Percentiles rank a stretch among this genome's conserved stretches.
phyloP scores from a whole-genome alignment of 2,888 invertebrate genomes.

The Chloroclystis v-ata region DNA sequence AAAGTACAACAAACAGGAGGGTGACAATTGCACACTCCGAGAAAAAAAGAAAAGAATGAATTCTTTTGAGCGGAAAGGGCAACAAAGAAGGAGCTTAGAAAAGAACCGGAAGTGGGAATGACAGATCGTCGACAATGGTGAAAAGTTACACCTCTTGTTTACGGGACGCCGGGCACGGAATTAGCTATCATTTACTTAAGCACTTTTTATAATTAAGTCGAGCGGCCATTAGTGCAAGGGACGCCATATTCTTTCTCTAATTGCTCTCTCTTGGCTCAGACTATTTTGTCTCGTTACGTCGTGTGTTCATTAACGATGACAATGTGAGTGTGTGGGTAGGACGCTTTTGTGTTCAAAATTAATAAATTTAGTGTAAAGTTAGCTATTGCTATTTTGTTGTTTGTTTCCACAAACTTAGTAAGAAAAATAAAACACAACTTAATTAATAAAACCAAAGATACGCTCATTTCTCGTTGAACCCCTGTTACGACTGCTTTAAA shows the following conservation, averaged over 20 bases:
- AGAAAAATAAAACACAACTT: no score
- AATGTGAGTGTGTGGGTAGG: conserved; percentile 7
- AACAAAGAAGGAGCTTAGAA: conserved; percentile 70
- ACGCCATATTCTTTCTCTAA: conserved; percentile 65
- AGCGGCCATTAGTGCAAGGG: conserved; percentile 64
- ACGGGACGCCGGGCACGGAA: conserved; percentile 63
- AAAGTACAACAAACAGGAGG: conserved; percentile 70
- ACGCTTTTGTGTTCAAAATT: conserved; percentile 1
- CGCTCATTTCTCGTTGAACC: background rate
- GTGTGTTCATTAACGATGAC: conserved; percentile 3
- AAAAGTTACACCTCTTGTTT: conserved; percentile 77
- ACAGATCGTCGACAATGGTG: conserved; percentile 75
- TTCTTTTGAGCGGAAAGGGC: conserved; percentile 69
- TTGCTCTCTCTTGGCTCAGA: conserved; percentile 48
- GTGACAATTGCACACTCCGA: conserved; percentile 72
- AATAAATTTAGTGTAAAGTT: no score
- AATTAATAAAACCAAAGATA: background rate
- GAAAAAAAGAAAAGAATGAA: conserved; percentile 59
- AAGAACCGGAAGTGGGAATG: conserved; percentile 73
- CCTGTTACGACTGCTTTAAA: background rate
- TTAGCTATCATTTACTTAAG: conserved; percentile 78
- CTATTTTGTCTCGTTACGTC: conserved; percentile 21
- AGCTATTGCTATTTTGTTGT: background rate
- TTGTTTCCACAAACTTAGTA: no score
- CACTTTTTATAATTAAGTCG: conserved; percentile 75